Evolutionary conservation across 2,888 invertebrate genomes (phyloP).

Genomic region (Metallyticus violacea): DNA sequence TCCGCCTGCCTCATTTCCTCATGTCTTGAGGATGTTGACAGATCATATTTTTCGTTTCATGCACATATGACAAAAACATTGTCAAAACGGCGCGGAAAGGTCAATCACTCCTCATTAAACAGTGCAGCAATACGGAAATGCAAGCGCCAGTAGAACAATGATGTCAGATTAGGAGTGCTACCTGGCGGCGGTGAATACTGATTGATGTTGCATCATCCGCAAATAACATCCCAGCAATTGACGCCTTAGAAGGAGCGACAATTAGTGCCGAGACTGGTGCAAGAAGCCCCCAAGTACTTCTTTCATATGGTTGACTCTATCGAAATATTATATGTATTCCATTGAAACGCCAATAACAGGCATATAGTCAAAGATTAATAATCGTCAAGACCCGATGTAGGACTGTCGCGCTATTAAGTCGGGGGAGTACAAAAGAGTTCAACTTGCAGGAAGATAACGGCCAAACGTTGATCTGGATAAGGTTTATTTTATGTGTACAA

Average conservation of each 20-base stretch:
- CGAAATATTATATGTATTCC: too few species aligned
- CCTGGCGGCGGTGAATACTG: background rate
- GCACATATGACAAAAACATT: background rate
- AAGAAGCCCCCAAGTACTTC: background rate
- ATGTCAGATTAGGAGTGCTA: background rate
- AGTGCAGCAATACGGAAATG: background rate
- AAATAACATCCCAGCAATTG: background rate
- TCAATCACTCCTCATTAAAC: background rate
- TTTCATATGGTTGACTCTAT: too few species aligned
- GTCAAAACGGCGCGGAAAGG: background rate
- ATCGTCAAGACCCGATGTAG: too few species aligned
- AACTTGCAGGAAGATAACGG: too few species aligned
- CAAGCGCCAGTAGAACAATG: background rate
- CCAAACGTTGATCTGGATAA: too few species aligned
- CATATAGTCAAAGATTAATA: too few species aligned
- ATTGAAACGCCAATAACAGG: too few species aligned
- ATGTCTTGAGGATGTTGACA: background rate
- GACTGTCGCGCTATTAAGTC: too few species aligned
- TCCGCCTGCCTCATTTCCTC: background rate
- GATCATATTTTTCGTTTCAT: background rate
- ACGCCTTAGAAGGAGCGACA: background rate
- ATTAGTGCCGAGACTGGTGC: background rate
- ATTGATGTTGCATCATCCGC: background rate
- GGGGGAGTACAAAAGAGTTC: too few species aligned
- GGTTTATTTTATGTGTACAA: too few species aligned